Conservation (phyloP, 2,113 vertebrate genomes). For the Salvator merianae region DNA sequence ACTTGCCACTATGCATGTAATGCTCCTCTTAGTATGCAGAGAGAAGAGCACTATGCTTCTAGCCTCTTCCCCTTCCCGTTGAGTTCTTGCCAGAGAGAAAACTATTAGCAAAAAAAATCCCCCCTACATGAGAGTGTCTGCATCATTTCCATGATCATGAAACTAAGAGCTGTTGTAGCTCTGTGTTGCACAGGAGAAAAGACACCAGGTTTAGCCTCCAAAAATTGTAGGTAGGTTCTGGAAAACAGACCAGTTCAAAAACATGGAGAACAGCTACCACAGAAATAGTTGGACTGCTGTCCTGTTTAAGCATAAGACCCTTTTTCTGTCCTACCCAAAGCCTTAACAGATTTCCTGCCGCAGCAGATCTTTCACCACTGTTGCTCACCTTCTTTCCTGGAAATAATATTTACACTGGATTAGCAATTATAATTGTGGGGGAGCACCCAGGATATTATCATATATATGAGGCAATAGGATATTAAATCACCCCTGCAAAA, state of each 20-base stretch:
- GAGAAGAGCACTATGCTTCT: too few species aligned
- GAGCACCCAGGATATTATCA: conserved; percentile 34
- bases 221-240: background rate
- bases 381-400: background rate
- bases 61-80: too few species aligned
- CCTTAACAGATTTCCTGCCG: background rate
- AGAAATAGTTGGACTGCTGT: background rate
- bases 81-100: too few species aligned
- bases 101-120: too few species aligned
- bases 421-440: background rate
- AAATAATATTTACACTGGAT: background rate
- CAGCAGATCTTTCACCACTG: background rate
- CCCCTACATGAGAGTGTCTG: too few species aligned
- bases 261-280: background rate
- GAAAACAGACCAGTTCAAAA: background rate
- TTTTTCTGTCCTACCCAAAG: background rate
- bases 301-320: background rate
- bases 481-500: conserved; percentile 54
- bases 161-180: too few species aligned
- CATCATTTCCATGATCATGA: too few species aligned
- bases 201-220: background rate
- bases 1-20: too few species aligned
- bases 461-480: conserved; percentile 49
- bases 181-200: too few species aligned
- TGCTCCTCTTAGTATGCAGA: too few species aligned